phyloP scores from a whole-genome alignment of 2,888 invertebrate species.

The Scelioninae gen. 2 region DNA sequence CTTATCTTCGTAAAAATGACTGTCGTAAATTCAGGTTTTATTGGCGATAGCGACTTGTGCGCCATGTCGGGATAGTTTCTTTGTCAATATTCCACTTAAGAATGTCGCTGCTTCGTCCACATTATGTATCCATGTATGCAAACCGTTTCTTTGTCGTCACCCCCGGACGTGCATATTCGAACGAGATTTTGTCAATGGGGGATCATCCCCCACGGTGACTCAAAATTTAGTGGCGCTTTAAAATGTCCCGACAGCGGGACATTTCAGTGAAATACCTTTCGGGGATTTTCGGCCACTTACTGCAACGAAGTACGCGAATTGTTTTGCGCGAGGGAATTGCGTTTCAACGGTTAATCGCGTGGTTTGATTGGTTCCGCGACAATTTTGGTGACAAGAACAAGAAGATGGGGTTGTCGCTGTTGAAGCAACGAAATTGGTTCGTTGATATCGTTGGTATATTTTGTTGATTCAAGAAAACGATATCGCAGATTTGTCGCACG shows the following conservation, averaged over 20 bases:
- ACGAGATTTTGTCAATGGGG: conserved; percentile 32
- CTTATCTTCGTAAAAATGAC: conserved; percentile 61
- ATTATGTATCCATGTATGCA: conserved; percentile 45
- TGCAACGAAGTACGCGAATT: too few relatives aligned
- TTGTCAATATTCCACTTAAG: conserved; percentile 60
- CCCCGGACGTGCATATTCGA: conserved; percentile 35
- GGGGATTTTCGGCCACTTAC: background rate
- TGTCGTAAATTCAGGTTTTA: conserved; percentile 60
- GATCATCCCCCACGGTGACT: conserved; percentile 31
- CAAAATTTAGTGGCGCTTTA: conserved; percentile 19
- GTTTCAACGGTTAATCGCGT: too few relatives aligned
- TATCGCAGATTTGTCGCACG: too few relatives aligned
- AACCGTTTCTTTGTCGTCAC: conserved; percentile 37
- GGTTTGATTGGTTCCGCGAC: too few relatives aligned
- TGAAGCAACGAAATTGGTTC: too few relatives aligned
- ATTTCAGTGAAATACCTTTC: background rate
- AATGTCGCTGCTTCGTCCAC: conserved; percentile 41
- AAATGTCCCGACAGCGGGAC: background rate
- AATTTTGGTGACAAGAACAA: too few relatives aligned
- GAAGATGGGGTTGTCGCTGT: too few relatives aligned
- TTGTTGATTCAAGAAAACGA: too few relatives aligned
- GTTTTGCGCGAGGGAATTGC: too few relatives aligned
- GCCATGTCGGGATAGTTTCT: conserved; percentile 52
- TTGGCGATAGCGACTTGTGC: conserved; percentile 55
- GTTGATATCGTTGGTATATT: too few relatives aligned